Evolutionary conservation across 2,797 vertebrate species (phyloP), one percentile per base, ranked within the genome.

Genomic region (Decapterus maruadsi): DNA sequence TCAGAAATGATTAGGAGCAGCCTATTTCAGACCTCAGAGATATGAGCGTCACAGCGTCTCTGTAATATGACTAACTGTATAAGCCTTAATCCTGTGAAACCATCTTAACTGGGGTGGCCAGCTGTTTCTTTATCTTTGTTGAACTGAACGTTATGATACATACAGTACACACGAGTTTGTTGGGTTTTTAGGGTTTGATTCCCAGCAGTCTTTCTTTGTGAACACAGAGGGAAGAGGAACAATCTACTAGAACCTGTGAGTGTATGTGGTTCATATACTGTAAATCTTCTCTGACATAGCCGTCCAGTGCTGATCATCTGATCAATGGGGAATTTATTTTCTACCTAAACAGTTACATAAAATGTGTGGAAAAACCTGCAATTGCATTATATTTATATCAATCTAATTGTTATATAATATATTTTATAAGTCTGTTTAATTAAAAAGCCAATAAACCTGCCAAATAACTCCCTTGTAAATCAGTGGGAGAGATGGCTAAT

Each of bases 21-120:
- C n/a, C n/a, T 36, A 54, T 63, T 68, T 83, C 26, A 71, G 57
- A 51, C 50, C 40, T 62, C 50, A 56, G 48, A 31, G 40, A 73
- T 14, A 17, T 19, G 45, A 60, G 14, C 1, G 34, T 64, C 26
- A 42, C 20, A 43, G 40, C 14, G n/a, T 69, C 34, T 59, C 36
- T 64, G n/a, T 42, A 59, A 68, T 48, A 4, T n/a, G 46, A 40
- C 34, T 12, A 58, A 55, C 68, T 14, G 48, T 19, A 19, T 19
- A 4, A 53, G 31, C 10, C 34, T 54, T 63, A 38, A 62, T 57
- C 4, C 11, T 12, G 14, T 58, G 43, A 64, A 51, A 70, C 40
- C 45, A 19, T 16, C 17, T 16, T 43, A 10, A 20, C 20, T 9
- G 19, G 59, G 16, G 40, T 14, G 5, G 31, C 6, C 6, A 61